Conservation (phyloP, 1,140 invertebrate genomes). For the Drosophila ercepeae region DNA sequence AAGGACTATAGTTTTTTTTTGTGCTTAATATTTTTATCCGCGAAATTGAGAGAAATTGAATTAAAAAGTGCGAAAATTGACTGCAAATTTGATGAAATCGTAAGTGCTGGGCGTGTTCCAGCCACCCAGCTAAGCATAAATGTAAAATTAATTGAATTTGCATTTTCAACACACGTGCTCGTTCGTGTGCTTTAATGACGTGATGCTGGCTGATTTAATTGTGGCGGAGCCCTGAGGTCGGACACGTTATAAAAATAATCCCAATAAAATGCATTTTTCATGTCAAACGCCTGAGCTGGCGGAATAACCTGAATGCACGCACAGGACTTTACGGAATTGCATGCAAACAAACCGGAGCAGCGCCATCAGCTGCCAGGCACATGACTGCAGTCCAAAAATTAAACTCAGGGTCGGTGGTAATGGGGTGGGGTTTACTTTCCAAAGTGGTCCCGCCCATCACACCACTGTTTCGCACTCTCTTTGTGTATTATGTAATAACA, state of each 20-base stretch:
- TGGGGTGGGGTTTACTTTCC: neutral
- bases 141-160: conserved; percentile 78
- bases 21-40: conserved; percentile 38
- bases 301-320: conserved; percentile 81
- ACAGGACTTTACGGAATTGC: conserved; percentile 79
- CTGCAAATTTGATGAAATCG: conserved; percentile 40
- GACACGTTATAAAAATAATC: conserved; percentile 79
- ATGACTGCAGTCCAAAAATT: conserved; percentile 36
- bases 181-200: conserved; percentile 36
- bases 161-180: conserved; percentile 50
- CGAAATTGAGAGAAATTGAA: conserved; percentile 68
- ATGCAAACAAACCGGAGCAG: conserved; percentile 70
- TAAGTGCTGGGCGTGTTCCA: conserved; percentile 1
- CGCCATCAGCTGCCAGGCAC: conserved; percentile 28
- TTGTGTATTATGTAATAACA: conserved; percentile 66
- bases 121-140: conserved; percentile 57
- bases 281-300: conserved; percentile 79
- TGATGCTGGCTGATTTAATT: conserved; percentile 55
- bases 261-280: conserved; percentile 83
- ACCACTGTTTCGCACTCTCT: conserved; percentile 5
- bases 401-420: neutral
- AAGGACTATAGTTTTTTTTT: conserved; percentile 41
- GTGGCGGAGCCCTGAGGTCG: conserved; percentile 16
- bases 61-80: conserved; percentile 76
- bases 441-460: conserved; percentile 3